Conservation (phyloP, 2,797 vertebrate species). For the Microhierax caerulescens region DNA sequence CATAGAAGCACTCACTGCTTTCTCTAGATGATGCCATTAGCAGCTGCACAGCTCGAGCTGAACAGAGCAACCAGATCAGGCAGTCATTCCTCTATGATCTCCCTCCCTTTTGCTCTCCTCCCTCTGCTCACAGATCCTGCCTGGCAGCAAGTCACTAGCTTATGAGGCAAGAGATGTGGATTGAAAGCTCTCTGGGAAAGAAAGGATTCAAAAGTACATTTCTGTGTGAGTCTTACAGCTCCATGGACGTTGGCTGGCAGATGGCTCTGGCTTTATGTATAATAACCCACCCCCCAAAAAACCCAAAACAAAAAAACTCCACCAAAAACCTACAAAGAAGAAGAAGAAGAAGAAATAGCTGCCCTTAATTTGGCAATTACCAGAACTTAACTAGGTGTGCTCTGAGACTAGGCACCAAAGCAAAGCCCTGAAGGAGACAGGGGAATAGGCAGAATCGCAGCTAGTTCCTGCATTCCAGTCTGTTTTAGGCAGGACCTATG, state of each 20-base stretch:
- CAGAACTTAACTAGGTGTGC: neutral
- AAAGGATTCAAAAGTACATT: neutral
- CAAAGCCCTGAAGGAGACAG: conserved; percentile 4
- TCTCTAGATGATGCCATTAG: neutral
- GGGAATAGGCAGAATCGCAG: neutral
- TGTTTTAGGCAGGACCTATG: neutral
- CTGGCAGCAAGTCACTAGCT: neutral
- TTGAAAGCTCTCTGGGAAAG: neutral
- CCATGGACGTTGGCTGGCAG: neutral
- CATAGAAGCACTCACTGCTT: neutral
- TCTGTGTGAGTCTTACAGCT: neutral
- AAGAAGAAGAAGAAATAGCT: neutral
- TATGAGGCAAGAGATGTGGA: neutral
- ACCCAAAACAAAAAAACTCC: neutral
- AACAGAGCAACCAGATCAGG: neutral
- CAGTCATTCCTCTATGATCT: neutral
- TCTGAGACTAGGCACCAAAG: neutral
- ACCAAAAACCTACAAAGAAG: neutral
- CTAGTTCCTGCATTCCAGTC: conserved; percentile 22
- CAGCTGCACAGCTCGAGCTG: neutral
- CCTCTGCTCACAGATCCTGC: neutral
- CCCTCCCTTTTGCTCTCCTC: neutral
- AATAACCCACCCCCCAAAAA: no score
- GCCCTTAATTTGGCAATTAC: neutral
- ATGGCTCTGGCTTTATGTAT: neutral